phyloP scores from a whole-genome alignment of 2,113 vertebrate species.

The Anarrhichthys ocellatus region DNA sequence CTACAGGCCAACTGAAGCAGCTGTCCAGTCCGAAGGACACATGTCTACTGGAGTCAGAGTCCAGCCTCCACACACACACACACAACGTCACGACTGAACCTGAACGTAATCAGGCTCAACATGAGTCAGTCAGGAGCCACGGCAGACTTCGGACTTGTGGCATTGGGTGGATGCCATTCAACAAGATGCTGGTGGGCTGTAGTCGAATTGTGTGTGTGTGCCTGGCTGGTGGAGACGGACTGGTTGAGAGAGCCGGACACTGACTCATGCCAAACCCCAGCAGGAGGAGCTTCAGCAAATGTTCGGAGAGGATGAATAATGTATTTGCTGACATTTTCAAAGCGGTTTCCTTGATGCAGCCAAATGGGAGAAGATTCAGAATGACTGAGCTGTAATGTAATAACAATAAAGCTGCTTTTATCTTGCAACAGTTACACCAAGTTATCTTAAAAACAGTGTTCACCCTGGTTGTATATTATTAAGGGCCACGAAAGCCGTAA shows the following conservation, averaged over 20 bases:
- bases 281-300: not conserved
- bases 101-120: not conserved
- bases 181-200: not conserved
- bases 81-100: not conserved
- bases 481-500: not conserved
- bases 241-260: not conserved
- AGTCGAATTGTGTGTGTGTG: not conserved
- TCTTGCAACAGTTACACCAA: not conserved
- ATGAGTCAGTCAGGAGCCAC: constrained; percentile 3
- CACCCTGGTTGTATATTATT: too few species aligned
- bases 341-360: not conserved
- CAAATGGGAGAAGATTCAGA: not conserved
- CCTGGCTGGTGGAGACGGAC: not conserved
- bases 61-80: not conserved
- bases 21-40: not conserved
- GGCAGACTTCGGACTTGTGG: not conserved
- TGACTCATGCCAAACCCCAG: constrained; percentile 28
- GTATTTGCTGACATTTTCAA: constrained; percentile 24
- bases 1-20: constrained; percentile 14
- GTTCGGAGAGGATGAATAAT: not conserved
- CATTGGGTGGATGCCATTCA: not conserved
- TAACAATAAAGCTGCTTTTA: not conserved
- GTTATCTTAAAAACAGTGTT: not conserved
- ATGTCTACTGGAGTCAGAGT: constrained; percentile 12
- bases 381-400: not conserved